Evolutionary conservation across 2,797 vertebrate species (phyloP).

Genomic region (Acipenser oxyrinchus): DNA sequence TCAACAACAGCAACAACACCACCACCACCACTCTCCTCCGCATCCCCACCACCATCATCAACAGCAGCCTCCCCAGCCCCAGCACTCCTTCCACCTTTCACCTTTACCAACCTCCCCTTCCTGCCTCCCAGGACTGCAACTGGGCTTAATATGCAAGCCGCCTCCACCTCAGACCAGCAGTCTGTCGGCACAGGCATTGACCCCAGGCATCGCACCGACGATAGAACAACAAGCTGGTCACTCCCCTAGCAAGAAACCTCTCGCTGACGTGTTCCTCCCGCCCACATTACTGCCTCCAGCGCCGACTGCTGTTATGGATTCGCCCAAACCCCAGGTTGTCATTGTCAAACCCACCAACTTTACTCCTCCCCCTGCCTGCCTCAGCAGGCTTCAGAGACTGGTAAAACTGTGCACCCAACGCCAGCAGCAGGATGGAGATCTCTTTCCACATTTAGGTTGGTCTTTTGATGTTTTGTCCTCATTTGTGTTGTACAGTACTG

Average conservation of each 20-base stretch:
- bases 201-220: conserved; percentile 67
- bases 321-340: conserved; percentile 63
- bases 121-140: conserved; percentile 62
- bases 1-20: conserved; percentile 21
- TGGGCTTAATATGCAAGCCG: conserved; percentile 92
- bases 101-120: conserved; percentile 36
- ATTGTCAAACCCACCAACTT: conserved; percentile 83
- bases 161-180: conserved; percentile 86
- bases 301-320: conserved; percentile 51
- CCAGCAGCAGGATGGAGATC: conserved; percentile 80
- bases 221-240: conserved; percentile 73
- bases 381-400: conserved; percentile 88
- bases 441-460: conserved; percentile 94
- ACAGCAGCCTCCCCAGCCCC: conserved; percentile 45
- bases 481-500: too few species aligned
- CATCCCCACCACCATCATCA: conserved; percentile 55
- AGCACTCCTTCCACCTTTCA: conserved; percentile 54
- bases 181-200: conserved; percentile 81
- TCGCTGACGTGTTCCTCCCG: conserved; percentile 10
- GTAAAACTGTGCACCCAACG: conserved; percentile 88
- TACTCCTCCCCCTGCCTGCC: conserved; percentile 78
- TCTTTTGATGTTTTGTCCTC: conserved; percentile 15
- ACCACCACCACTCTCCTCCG: conserved; percentile 36
- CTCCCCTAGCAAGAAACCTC: conserved; percentile 73
- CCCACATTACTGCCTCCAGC: conserved; percentile 43